phyloP scores from a whole-genome alignment of 2,113 vertebrate genomes.

The Clinocottus analis region DNA sequence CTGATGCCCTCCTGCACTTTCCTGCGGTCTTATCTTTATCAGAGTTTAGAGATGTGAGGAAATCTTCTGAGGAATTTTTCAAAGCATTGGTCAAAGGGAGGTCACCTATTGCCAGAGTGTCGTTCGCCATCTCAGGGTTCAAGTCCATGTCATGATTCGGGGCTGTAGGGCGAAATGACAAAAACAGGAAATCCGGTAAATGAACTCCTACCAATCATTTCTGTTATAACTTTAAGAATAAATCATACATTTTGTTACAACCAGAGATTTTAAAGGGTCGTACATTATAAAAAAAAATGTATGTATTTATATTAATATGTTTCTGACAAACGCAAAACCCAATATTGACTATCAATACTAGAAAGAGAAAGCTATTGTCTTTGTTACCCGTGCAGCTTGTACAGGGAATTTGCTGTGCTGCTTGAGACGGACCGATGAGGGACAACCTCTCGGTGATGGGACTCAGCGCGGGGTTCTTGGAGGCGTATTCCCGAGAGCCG shows the following conservation, averaged over 20 bases:
- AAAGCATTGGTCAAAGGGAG: background rate
- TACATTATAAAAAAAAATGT: too few relatives aligned
- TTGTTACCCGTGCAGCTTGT: conserved; percentile 6
- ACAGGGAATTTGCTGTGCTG: background rate
- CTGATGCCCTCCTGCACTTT: background rate
- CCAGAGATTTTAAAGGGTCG: background rate
- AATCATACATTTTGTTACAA: background rate
- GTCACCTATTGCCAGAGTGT: background rate
- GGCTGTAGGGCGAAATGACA: conserved; percentile 38
- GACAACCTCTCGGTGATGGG: conserved; percentile 75
- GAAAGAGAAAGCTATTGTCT: background rate
- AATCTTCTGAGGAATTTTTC: background rate
- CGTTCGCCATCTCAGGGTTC: background rate
- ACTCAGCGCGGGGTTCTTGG: conserved; percentile 80
- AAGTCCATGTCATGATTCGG: conserved; percentile 9
- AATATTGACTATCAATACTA: background rate
- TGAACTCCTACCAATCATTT: background rate
- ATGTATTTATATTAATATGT: background rate
- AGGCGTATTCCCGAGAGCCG: conserved; percentile 77
- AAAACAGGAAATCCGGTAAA: background rate
- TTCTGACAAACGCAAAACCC: background rate
- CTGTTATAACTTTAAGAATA: background rate
- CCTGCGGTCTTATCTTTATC: background rate
- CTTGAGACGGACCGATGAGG: conserved; percentile 27
- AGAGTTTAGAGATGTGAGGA: background rate